A percentile compares a stretch with the other conserved stretches of the same genome.
Evolutionary conservation across 2,888 invertebrate genomes (phyloP).

Genomic region (Nipponacmea schrenckii): DNA sequence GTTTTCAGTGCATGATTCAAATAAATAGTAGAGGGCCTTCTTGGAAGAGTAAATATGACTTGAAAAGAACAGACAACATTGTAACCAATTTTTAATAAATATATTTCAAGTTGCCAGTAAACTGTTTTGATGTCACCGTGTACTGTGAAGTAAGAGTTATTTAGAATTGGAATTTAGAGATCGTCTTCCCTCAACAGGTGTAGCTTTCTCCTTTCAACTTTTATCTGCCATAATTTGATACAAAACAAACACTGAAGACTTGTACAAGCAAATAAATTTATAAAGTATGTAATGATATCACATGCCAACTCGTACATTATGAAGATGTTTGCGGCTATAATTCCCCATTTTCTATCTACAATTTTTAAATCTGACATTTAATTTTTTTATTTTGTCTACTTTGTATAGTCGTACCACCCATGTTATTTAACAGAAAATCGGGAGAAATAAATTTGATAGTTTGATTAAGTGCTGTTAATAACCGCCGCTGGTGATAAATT

Average conservation of each 20-base stretch:
- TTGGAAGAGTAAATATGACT: too few species aligned
- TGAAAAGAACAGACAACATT: too few species aligned
- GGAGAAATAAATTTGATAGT: not conserved
- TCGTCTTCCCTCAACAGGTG: too few species aligned
- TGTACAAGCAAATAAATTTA: not conserved
- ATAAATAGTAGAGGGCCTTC: too few species aligned
- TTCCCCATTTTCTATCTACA: not conserved
- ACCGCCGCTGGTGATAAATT: too few species aligned
- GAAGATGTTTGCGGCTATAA: not conserved
- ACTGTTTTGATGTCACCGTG: too few species aligned
- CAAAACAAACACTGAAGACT: not conserved
- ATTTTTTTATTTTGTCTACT: not conserved
- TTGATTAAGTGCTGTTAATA: too few species aligned
- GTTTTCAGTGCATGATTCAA: too few species aligned
- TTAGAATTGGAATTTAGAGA: too few species aligned
- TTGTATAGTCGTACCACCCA: not conserved
- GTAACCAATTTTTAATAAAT: too few species aligned
- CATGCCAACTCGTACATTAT: not conserved
- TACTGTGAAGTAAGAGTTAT: too few species aligned
- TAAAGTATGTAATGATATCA: not conserved
- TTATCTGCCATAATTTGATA: slow-evolving; percentile 3
- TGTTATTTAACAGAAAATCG: not conserved
- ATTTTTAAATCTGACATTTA: not conserved
- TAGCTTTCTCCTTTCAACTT: not conserved
- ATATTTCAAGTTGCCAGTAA: too few species aligned